phyloP scores from a whole-genome alignment of 2,113 vertebrate species.

The Grammomys surdaster region DNA sequence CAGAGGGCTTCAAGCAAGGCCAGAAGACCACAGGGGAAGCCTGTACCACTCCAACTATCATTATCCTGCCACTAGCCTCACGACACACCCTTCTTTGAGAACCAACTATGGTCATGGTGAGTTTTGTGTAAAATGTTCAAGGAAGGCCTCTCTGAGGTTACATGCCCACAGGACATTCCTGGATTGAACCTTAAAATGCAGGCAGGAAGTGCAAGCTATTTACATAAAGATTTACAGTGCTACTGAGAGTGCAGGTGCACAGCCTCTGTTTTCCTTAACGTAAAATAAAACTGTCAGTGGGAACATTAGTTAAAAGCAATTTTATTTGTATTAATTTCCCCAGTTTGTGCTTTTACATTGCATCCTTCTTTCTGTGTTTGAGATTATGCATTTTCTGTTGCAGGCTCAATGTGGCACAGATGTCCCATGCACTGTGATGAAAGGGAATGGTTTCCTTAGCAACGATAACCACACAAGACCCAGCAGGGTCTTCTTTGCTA shows the following conservation, averaged over 20 bases:
- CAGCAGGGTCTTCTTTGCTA: conserved; percentile 80
- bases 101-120: background rate
- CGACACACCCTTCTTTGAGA: background rate
- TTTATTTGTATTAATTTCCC: conserved; percentile 59
- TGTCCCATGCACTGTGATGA: conserved; percentile 80
- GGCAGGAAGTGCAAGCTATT: background rate
- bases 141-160: background rate
- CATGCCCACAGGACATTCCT: background rate
- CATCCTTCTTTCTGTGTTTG: conserved; percentile 44
- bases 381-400: conserved; percentile 74
- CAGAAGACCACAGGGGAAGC: background rate
- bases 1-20: background rate
- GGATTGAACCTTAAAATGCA: background rate
- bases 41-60: background rate
- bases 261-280: background rate
- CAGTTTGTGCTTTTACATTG: conserved; percentile 67
- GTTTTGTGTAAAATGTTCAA: background rate
- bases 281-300: conserved; percentile 15
- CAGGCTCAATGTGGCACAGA: conserved; percentile 79
- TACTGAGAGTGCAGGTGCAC: background rate
- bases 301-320: conserved; percentile 54
- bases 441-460: conserved; percentile 86
- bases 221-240: background rate
- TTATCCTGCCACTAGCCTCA: background rate
- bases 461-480: conserved; percentile 84